These are phyloP conservation scores for Timema cristinae DNA, from an alignment of 2,888 invertebrate genomes.

Conservation along the genomic window DNA sequence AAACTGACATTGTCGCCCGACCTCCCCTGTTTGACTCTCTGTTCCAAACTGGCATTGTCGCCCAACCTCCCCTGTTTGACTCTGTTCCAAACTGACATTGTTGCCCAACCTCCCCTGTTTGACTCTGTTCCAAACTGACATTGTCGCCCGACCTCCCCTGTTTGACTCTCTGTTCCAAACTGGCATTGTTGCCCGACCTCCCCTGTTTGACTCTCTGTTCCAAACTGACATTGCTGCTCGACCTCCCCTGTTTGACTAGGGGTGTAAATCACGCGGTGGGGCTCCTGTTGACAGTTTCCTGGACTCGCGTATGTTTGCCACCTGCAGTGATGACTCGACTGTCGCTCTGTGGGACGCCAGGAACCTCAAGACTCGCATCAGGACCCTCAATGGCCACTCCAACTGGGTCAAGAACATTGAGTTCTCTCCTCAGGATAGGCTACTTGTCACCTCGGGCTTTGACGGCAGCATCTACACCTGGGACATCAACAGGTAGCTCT, in stretches of 20 bases:
- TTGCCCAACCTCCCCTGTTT: too few relatives aligned
- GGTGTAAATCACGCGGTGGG: neutral
- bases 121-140: too few relatives aligned
- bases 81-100: too few relatives aligned
- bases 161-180: too few relatives aligned
- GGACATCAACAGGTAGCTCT: constrained; percentile 75
- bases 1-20: too few relatives aligned
- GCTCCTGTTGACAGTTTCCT: constrained; percentile 50
- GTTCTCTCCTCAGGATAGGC: constrained; percentile 76
- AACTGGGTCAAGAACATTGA: constrained; percentile 98
- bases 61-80: too few relatives aligned
- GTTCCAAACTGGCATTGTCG: too few relatives aligned
- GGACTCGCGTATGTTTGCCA: constrained; percentile 82
- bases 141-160: too few relatives aligned
- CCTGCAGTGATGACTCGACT: constrained; percentile 91
- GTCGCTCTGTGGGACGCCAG: constrained; percentile 93
- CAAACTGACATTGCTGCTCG: constrained; percentile 18
- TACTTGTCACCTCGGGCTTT: constrained; percentile 86
- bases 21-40: too few relatives aligned
- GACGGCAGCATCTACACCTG: constrained; percentile 92
- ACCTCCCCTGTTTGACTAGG: neutral
- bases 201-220: neutral
- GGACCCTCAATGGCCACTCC: constrained; percentile 78
- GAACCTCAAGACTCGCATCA: constrained; percentile 70
- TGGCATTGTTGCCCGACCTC: neutral